phyloP scores from a whole-genome alignment of 2,113 vertebrate species.

The cat (Felis catus) region F.catus_Fca126_mat1.0 CM031421.1:8146501-8147000 shows the following conservation, averaged over 20 bases:
- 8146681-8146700: neutral
- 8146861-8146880: neutral
- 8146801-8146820: neutral
- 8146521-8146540: neutral
- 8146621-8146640: neutral
- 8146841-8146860: neutral
- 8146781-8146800: neutral
- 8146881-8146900: accelerated
- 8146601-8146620: neutral
- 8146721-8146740: neutral
- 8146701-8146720: neutral
- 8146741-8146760: neutral
- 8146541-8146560: neutral
- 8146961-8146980: neutral
- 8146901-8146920: neutral
- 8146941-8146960: neutral
- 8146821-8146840: neutral
- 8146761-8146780: neutral
- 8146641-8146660: neutral
- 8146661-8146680: neutral
- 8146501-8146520: accelerated
- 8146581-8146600: neutral
- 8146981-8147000: neutral
- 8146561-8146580: neutral
- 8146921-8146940: neutral